phyloP scores from a whole-genome alignment of 2,113 vertebrate genomes.

The Saiga tatarica region DNA sequence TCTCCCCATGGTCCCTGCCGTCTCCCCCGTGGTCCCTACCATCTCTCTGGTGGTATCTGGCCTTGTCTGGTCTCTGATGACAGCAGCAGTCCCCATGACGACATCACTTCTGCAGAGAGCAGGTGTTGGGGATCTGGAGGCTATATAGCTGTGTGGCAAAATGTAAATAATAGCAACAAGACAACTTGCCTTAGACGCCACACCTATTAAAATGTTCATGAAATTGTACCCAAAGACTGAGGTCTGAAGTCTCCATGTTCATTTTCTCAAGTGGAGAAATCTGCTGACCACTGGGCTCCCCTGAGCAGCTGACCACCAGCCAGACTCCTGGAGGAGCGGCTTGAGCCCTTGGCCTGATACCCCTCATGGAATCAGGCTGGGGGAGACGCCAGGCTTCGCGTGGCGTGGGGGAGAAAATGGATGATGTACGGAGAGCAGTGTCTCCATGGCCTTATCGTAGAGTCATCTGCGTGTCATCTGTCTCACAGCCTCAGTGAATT shows the following conservation, averaged over 20 bases:
- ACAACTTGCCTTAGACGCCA: not conserved
- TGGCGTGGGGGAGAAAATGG: accelerated
- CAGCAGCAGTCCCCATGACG: too few species aligned
- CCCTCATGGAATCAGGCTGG: accelerated
- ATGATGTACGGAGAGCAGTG: accelerated
- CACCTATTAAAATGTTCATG: accelerated
- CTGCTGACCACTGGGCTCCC: accelerated
- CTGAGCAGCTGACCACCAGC: accelerated
- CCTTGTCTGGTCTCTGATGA: too few species aligned
- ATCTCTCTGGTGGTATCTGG: accelerated
- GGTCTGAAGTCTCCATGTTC: accelerated
- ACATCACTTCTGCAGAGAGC: accelerated
- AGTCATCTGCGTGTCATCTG: accelerated
- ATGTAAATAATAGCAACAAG: too few species aligned
- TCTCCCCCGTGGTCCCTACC: accelerated
- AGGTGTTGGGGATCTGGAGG: accelerated
- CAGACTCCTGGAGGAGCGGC: accelerated
- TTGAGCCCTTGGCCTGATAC: accelerated
- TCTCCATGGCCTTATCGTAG: accelerated
- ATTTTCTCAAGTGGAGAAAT: too few species aligned
- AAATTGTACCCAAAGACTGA: too few species aligned
- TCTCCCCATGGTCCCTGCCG: accelerated
- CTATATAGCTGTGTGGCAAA: not conserved
- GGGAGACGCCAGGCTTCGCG: accelerated
- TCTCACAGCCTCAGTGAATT: not conserved